Conservation (phyloP, 2,113 vertebrate species). For the Protobothrops mucrosquamatus region DNA sequence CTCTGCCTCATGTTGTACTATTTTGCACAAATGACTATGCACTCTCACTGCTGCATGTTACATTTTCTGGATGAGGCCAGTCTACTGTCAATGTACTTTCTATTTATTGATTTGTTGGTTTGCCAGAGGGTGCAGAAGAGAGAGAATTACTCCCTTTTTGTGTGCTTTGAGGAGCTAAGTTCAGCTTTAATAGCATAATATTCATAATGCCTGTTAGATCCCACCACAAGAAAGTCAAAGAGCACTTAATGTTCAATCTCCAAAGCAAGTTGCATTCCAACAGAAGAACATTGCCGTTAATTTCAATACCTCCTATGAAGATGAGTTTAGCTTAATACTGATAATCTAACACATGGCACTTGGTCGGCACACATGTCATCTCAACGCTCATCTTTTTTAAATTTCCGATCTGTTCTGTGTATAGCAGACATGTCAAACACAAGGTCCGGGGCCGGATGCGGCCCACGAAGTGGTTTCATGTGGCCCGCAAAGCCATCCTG, state of each 20-base stretch:
- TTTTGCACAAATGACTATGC: conserved; percentile 18
- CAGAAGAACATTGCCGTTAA: background rate
- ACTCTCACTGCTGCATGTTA: background rate
- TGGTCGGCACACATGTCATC: background rate
- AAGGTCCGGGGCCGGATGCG: too few relatives aligned
- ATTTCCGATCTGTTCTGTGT: background rate
- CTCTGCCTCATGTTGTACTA: background rate
- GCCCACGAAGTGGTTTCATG: too few relatives aligned
- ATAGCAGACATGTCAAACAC: background rate
- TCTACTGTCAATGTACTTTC: background rate
- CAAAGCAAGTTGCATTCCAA: background rate
- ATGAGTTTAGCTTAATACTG: background rate
- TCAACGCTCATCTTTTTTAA: background rate
- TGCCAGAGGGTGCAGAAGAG: background rate
- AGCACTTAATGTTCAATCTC: background rate
- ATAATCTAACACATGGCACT: background rate
- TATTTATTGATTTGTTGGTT: background rate
- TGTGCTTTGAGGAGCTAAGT: background rate
- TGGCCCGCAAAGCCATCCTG: too few relatives aligned
- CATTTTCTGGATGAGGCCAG: background rate
- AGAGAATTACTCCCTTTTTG: background rate
- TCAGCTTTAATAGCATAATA: background rate
- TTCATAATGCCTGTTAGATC: background rate
- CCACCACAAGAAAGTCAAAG: background rate
- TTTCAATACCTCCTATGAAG: background rate